Conservation (phyloP, 2,113 vertebrate genomes). For the Smithornis capensis region DNA sequence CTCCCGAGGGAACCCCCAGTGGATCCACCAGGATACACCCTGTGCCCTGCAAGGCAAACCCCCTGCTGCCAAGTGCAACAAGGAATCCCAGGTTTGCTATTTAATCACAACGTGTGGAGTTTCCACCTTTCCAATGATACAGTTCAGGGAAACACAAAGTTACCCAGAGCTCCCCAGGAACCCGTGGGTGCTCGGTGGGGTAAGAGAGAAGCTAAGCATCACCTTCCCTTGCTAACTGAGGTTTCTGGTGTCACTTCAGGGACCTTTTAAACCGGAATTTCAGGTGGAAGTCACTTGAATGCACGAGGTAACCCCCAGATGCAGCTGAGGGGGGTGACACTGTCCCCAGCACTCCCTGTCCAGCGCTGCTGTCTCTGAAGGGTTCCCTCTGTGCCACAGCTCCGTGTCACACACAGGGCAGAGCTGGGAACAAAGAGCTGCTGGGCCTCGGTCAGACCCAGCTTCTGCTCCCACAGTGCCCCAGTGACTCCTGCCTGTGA, state of each 20-base stretch:
- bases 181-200: background rate
- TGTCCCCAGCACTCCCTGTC: fast-evolving
- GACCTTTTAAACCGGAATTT: background rate
- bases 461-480: background rate
- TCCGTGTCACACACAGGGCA: background rate
- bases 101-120: fast-evolving
- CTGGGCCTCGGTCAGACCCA: background rate
- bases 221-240: background rate
- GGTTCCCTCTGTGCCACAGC: background rate
- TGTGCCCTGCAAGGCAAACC: too few relatives aligned
- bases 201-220: background rate
- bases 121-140: background rate
- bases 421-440: background rate
- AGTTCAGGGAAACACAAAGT: background rate
- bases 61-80: fast-evolving
- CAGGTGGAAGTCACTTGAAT: background rate
- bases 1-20: fast-evolving
- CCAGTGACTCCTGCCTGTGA: background rate
- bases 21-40: background rate
- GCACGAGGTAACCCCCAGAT: background rate
- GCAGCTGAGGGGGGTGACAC: fast-evolving
- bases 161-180: background rate
- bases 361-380: fast-evolving
- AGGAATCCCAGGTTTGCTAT: fast-evolving
- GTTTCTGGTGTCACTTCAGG: background rate